Conservation (phyloP, 2,113 vertebrate species). For the Peromyscus californicus region DNA sequence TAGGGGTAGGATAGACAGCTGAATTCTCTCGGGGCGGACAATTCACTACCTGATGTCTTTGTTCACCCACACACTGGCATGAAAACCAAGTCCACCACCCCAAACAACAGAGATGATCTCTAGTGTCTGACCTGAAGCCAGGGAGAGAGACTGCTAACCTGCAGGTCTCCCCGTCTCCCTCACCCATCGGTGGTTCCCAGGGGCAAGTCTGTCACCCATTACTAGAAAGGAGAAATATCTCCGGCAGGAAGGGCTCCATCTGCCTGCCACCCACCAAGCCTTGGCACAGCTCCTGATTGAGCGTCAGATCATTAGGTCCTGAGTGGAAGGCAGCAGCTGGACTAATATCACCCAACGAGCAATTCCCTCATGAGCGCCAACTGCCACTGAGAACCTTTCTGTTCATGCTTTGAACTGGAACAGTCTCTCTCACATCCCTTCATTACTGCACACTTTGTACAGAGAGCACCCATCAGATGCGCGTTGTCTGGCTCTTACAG, state of each 20-base stretch:
- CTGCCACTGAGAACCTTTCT: not conserved
- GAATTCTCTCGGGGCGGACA: not conserved
- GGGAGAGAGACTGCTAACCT: not conserved
- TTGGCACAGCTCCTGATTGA: not conserved
- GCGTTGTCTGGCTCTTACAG: not conserved
- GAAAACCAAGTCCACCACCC: not conserved
- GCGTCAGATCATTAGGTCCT: not conserved
- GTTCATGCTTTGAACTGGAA: not conserved
- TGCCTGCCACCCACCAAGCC: constrained; percentile 32
- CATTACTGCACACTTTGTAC: accelerated
- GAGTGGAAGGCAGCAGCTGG: not conserved
- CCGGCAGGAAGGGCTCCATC: not conserved
- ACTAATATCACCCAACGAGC: not conserved
- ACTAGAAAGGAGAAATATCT: not conserved
- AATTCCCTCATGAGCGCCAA: not conserved
- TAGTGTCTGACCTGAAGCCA: not conserved
- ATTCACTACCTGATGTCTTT: not conserved
- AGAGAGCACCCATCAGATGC: not conserved
- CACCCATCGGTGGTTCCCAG: not conserved
- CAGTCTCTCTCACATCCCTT: not conserved
- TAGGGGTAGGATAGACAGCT: not conserved
- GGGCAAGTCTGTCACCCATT: not conserved
- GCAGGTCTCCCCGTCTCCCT: not conserved
- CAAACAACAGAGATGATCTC: not conserved
- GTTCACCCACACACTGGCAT: not conserved